Evolutionary conservation across 2,888 invertebrate species (phyloP).

Genomic region (Ophion slaviceki): DNA sequence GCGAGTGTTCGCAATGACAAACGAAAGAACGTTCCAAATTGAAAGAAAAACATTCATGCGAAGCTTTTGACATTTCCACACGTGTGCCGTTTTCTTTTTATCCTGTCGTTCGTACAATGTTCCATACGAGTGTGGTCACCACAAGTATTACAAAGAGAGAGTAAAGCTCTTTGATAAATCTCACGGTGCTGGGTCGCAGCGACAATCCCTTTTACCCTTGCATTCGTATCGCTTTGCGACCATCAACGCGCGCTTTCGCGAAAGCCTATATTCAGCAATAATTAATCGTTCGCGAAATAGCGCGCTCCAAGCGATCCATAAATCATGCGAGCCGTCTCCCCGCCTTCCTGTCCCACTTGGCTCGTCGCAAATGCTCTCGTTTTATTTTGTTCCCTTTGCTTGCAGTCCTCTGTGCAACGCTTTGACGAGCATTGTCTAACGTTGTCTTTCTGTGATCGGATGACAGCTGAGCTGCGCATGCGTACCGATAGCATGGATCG

Average conservation of each 20-base stretch:
- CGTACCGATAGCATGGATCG: background rate
- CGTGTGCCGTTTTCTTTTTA: background rate
- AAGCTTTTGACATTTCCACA: conserved; percentile 7
- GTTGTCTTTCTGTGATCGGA: conserved; percentile 41
- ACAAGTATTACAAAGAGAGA: conserved; percentile 26
- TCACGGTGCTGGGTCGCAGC: background rate
- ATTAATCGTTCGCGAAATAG: conserved; percentile 77
- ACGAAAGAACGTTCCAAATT: background rate
- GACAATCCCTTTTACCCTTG: conserved; percentile 44
- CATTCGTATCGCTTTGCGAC: conserved; percentile 56
- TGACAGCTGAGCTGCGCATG: conserved; percentile 39
- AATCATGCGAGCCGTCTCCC: conserved; percentile 69
- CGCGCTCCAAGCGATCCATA: conserved; percentile 71
- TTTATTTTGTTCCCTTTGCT: conserved; percentile 53
- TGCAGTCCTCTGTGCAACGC: conserved; percentile 65
- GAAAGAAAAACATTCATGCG: conserved; percentile 39
- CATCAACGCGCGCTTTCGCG: conserved; percentile 35
- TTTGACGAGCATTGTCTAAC: conserved; percentile 75
- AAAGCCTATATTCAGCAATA: conserved; percentile 72
- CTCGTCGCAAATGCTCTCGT: conserved; percentile 25
- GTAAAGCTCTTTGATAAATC: conserved; percentile 40
- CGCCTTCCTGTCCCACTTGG: conserved; percentile 43
- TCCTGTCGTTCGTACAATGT: background rate
- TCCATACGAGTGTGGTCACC: background rate
- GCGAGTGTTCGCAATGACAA: background rate